A percentile compares a stretch with the other conserved stretches of the same genome.
phyloP scores from a whole-genome alignment of 2,797 vertebrate species.

The Dendrocincla tyrannina region DNA sequence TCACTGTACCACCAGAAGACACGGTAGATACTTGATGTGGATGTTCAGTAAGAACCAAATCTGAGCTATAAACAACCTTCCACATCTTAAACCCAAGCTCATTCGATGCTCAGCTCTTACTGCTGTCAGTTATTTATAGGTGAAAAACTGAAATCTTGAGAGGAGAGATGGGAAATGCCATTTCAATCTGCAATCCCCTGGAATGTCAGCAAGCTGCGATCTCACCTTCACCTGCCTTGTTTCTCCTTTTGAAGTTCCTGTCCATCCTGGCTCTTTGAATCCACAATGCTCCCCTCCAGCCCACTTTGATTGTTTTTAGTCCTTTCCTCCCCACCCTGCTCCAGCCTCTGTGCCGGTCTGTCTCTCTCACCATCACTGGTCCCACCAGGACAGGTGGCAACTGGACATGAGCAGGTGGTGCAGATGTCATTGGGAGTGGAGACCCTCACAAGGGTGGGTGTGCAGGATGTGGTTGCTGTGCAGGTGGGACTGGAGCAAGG shows the following conservation, averaged over 20 bases:
- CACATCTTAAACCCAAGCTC: background rate
- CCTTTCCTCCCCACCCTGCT: background rate
- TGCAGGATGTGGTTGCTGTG: background rate
- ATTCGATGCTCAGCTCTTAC: background rate
- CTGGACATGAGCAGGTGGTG: accelerated
- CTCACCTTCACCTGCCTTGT: background rate
- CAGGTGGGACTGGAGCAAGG: background rate
- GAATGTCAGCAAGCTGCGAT: background rate
- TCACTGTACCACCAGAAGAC: background rate
- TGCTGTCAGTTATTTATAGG: background rate
- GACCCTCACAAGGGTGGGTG: background rate
- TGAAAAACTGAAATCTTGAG: background rate
- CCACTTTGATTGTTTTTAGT: background rate
- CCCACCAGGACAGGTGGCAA: background rate
- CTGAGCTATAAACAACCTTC: background rate
- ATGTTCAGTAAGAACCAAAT: background rate
- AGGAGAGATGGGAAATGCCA: background rate
- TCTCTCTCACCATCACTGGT: background rate
- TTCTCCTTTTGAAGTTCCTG: background rate
- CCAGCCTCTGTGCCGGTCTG: background rate
- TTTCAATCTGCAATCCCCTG: background rate
- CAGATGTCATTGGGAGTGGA: background rate
- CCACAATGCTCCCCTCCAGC: background rate
- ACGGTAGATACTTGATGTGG: background rate
- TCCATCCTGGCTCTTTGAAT: background rate